These are phyloP conservation scores for Tanypteryx hageni DNA, from an alignment of 2,888 invertebrate species.

Conservation along the genomic window DNA sequence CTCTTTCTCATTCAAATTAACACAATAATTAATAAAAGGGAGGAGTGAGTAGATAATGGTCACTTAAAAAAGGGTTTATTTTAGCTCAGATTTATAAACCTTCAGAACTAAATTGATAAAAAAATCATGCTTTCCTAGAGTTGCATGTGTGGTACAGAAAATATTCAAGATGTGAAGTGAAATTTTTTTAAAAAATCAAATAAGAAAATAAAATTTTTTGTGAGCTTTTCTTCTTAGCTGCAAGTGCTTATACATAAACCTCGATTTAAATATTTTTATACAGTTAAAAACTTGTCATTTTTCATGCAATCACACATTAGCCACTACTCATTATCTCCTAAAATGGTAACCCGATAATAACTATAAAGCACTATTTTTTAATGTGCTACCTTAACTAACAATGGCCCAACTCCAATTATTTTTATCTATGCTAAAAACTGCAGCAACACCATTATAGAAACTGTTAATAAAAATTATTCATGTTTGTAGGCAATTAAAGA, in stretches of 20 bases:
- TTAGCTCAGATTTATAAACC: constrained; percentile 16
- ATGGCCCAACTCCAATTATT: constrained; percentile 4
- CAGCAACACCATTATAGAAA: not conserved
- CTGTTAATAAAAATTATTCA: not conserved
- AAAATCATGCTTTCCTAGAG: constrained; percentile 44
- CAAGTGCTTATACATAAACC: not conserved
- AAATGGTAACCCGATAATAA: constrained; percentile 11
- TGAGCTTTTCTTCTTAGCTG: not conserved
- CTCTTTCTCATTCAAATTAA: constrained; percentile 51
- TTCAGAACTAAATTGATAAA: constrained; percentile 49
- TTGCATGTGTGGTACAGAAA: not conserved
- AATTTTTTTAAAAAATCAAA: not conserved
- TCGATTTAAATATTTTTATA: constrained; percentile 4
- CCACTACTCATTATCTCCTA: not conserved
- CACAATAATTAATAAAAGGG: constrained; percentile 11
- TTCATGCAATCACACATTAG: constrained; percentile 43
- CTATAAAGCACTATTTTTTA: not conserved
- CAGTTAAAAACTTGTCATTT: not conserved
- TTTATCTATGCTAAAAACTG: constrained; percentile 13
- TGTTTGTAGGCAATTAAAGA: not conserved
- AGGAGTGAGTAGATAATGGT: constrained; percentile 57
- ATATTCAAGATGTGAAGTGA: constrained; percentile 22
- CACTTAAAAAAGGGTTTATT: constrained; percentile 38
- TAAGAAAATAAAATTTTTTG: not conserved
- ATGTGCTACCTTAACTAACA: constrained; percentile 26